Percentiles rank a stretch among this genome's conserved stretches.
Evolutionary conservation across 30 jellyfish, hydroid and myxozoan species (phyloP).

Genomic region (Nemopilema nomurai): DNA sequence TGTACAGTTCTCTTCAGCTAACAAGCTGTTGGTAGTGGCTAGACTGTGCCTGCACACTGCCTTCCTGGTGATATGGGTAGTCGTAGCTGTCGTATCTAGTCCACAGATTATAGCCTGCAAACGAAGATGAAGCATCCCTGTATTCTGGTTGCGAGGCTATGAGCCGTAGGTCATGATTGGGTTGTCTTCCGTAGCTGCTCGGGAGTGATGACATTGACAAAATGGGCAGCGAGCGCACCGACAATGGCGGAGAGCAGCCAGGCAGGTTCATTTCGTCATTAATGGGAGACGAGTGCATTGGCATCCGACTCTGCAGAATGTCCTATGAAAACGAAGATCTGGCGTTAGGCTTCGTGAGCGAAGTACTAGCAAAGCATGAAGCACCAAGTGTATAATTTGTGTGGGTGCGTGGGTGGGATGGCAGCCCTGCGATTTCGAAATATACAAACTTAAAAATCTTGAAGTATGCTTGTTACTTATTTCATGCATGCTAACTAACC

Average conservation of each 20-base stretch:
- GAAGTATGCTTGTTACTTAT: too few species aligned
- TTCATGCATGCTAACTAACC: too few species aligned
- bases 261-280: conserved; percentile 63
- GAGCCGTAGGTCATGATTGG: conserved; percentile 30
- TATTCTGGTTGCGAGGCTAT: conserved; percentile 30
- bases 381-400: too few species aligned
- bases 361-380: too few species aligned
- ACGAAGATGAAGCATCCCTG: conserved; percentile 44
- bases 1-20: conserved; percentile 27
- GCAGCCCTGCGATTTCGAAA: too few species aligned
- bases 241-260: conserved; percentile 72
- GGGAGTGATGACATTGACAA: conserved; percentile 20
- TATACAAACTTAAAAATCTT: too few species aligned
- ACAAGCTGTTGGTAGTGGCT: conserved; percentile 51
- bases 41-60: background rate
- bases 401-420: too few species aligned
- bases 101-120: conserved; percentile 49
- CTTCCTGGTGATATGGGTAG: conserved; percentile 30
- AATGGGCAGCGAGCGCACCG: conserved; percentile 13
- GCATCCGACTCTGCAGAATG: conserved; percentile 42
- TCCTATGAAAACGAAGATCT: conserved; percentile 20
- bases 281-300: conserved; percentile 59
- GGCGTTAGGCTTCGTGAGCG: background rate
- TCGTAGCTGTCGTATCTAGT: conserved; percentile 46
- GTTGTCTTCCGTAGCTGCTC: conserved; percentile 13